Percentiles rank a stretch among this genome's conserved stretches.
Evolutionary conservation across 2,113 vertebrate species (phyloP).

Genomic region (Porphyrio hochstetteri): DNA sequence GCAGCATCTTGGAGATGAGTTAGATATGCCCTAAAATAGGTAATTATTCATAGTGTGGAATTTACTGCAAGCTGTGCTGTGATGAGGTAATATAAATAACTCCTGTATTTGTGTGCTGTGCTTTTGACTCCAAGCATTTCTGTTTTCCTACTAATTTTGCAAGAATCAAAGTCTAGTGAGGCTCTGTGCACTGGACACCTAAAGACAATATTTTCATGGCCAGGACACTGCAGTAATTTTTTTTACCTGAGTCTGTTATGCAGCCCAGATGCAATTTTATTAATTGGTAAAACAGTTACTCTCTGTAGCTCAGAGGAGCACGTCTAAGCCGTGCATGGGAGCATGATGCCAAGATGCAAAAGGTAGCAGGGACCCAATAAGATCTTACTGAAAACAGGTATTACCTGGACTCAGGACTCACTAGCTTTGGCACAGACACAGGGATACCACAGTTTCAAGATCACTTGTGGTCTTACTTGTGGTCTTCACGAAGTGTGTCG

Average conservation of each 20-base stretch:
- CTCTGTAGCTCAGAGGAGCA: neutral
- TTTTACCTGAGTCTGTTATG: neutral
- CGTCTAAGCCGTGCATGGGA: neutral
- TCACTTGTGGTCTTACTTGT: neutral
- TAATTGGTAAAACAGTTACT: neutral
- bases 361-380: neutral
- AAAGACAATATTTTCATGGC: neutral
- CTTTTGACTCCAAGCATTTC: constrained; percentile 13
- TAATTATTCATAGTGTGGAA: constrained; percentile 39
- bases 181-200: neutral
- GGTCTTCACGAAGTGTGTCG: neutral
- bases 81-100: constrained; percentile 57
- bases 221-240: neutral
- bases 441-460: neutral
- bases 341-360: neutral
- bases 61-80: constrained; percentile 37
- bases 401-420: neutral
- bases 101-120: constrained; percentile 43
- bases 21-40: constrained; percentile 54
- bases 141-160: constrained; percentile 59
- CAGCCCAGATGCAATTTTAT: neutral
- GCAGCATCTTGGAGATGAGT: constrained; percentile 37
- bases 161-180: neutral
- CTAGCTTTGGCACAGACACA: neutral
- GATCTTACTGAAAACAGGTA: neutral